phyloP scores from a whole-genome alignment of 2,888 invertebrate species.

The Hipparchia semele region DNA sequence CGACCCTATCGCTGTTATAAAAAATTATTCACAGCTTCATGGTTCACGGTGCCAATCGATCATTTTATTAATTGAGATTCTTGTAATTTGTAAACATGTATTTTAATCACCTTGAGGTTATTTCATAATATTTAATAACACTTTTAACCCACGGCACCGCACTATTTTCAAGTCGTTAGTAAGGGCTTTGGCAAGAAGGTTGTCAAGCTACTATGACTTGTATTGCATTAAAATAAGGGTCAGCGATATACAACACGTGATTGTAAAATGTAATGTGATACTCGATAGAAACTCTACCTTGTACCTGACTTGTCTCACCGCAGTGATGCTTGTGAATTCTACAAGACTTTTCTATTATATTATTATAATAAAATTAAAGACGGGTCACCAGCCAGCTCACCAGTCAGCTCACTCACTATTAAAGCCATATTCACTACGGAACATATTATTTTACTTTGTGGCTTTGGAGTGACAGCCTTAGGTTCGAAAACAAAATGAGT shows the following conservation, averaged over 20 bases:
- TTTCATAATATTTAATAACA: constrained; percentile 5
- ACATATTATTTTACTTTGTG: too few relatives aligned
- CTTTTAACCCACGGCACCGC: background rate
- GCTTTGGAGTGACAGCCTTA: too few relatives aligned
- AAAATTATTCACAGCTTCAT: background rate
- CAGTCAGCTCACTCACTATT: too few relatives aligned
- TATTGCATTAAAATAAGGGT: background rate
- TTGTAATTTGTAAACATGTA: background rate
- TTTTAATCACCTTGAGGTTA: background rate
- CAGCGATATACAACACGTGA: background rate
- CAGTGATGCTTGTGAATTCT: background rate
- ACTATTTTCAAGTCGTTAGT: background rate
- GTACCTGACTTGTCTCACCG: background rate
- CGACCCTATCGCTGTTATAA: background rate
- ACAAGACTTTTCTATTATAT: background rate
- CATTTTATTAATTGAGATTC: constrained; percentile 5
- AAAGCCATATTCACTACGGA: too few relatives aligned
- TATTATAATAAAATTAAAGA: too few relatives aligned
- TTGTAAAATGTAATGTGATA: background rate
- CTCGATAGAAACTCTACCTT: background rate
- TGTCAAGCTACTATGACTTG: background rate
- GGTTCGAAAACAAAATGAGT: too few relatives aligned
- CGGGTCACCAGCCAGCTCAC: too few relatives aligned
- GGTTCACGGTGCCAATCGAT: constrained; percentile 1
- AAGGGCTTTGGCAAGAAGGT: background rate